phyloP scores from a whole-genome alignment of 2,888 invertebrate species.

The Ophion ellenae region DNA sequence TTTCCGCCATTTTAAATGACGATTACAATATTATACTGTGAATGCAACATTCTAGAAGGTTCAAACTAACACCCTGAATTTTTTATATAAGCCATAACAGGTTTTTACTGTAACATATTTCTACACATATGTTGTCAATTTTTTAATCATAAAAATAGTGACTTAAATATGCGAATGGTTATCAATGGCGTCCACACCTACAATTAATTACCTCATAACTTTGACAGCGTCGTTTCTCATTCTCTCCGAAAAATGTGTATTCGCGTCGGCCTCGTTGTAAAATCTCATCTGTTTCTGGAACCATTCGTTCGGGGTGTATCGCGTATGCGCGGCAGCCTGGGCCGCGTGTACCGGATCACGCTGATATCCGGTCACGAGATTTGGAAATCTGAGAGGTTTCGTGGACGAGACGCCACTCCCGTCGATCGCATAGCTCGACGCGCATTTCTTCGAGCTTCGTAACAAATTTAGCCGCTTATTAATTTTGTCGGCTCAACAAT shows the following conservation, averaged over 20 bases:
- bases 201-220: slow-evolving; percentile 87
- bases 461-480: slow-evolving; percentile 35
- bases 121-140: too few relatives aligned
- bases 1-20: too few relatives aligned
- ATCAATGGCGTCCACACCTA: background rate
- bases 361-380: slow-evolving; percentile 92
- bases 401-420: slow-evolving; percentile 90
- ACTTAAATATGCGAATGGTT: background rate
- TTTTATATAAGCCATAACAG: too few relatives aligned
- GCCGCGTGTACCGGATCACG: slow-evolving; percentile 93
- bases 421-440: slow-evolving; percentile 90
- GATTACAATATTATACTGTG: too few relatives aligned
- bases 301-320: slow-evolving; percentile 97
- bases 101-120: too few relatives aligned
- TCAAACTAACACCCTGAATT: too few relatives aligned
- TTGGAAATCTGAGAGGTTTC: slow-evolving; percentile 92
- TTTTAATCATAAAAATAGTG: background rate
- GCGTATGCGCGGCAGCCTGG: slow-evolving; percentile 93
- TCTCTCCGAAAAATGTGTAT: slow-evolving; percentile 92
- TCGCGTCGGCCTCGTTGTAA: slow-evolving; percentile 95
- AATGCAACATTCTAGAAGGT: too few relatives aligned
- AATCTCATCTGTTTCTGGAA: slow-evolving; percentile 91
- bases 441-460: slow-evolving; percentile 88
- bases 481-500: background rate
- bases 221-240: slow-evolving; percentile 92